phyloP scores from a whole-genome alignment of 2,888 invertebrate species.

The Lasioglossum malachurum region DNA sequence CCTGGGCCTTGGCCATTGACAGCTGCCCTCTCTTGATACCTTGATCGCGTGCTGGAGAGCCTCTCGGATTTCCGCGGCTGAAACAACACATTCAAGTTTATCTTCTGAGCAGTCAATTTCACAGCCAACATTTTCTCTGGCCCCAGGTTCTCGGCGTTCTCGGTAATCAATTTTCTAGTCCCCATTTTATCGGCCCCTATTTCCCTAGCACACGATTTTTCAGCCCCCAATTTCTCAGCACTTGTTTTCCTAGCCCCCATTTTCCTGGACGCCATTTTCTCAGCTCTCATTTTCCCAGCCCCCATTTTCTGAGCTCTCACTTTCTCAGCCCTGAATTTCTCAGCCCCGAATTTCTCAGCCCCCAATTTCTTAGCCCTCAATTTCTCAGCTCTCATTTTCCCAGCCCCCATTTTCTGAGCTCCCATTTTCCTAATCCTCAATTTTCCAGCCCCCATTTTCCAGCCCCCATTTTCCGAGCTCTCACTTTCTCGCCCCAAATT shows the following conservation, averaged over 20 bases:
- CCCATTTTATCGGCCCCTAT: background rate
- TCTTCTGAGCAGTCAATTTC: background rate
- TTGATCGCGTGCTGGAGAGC: conserved; percentile 84
- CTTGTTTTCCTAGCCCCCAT: background rate
- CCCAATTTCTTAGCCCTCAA: background rate
- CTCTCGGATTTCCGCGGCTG: conserved; percentile 79
- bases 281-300: fast-evolving
- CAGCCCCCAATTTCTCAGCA: background rate
- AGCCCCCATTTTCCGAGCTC: too few relatives aligned
- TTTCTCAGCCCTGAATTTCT: fast-evolving
- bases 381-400: fast-evolving
- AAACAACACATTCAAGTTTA: conserved; percentile 53
- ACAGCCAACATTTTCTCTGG: background rate
- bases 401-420: background rate
- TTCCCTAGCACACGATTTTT: background rate
- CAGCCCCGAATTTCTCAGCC: background rate
- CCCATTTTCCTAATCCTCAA: background rate
- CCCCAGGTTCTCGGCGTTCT: background rate
- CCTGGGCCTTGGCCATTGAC: conserved; percentile 90
- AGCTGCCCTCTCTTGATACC: conserved; percentile 86
- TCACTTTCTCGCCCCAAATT: too few relatives aligned
- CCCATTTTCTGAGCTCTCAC: fast-evolving
- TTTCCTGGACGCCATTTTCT: background rate
- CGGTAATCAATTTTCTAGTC: background rate
- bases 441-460: too few relatives aligned